Base-by-base conservation (phyloP, 2,797 vertebrate genomes). In the Prunella strophiata region DNA sequence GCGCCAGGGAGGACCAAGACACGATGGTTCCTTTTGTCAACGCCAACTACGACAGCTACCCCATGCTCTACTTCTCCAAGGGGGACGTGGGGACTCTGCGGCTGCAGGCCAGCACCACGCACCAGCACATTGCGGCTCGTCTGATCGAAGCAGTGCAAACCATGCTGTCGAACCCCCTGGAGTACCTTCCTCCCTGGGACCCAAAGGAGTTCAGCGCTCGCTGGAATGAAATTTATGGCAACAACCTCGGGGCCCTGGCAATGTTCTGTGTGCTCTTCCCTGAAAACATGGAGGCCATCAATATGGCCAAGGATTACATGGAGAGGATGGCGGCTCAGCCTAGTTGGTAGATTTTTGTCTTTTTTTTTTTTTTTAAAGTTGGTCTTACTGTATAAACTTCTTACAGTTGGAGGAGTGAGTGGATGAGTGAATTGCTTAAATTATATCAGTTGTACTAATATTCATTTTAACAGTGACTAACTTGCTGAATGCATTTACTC, bases 301-400 rank as follows among this genome's bases (percentile, higher is more conserved):
- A 97, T 87, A 97, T 99, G 97, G 99, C 98, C 94, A 98, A 97
- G 92, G 98, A 99, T 97, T 99, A 99, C 98, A 99, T 99, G 99
- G 99, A 99, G 97, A 99, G 99, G 98, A 99, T 99, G 99, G 99
- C 99, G 3, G 98, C 98, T 96, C 99, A 99, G 98, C 99, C 99
- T 98, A 99, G 99, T 99, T 99, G 99, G 99, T 99, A 99, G 97
- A 98, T 99, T 99, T 98, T 98, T 98, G 97, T 98, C 97, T 97
- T 97, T 95, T 90, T 87, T 88, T 75, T 79, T 88, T 93, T 89
- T 91, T 63, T 4, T 36, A 36, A 79, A 82, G 55, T 97, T 96
- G 51, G 94, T 97, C 76, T 97, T 97, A 57, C 38, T 85, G 42
- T 88, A 11, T 79, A 52, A 88, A 38, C 13, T 77, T 23, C 30